Percentiles rank a stretch among this genome's conserved stretches.
Conservation (phyloP, 2,888 invertebrate species). For the Cremastinae sp. region DNA sequence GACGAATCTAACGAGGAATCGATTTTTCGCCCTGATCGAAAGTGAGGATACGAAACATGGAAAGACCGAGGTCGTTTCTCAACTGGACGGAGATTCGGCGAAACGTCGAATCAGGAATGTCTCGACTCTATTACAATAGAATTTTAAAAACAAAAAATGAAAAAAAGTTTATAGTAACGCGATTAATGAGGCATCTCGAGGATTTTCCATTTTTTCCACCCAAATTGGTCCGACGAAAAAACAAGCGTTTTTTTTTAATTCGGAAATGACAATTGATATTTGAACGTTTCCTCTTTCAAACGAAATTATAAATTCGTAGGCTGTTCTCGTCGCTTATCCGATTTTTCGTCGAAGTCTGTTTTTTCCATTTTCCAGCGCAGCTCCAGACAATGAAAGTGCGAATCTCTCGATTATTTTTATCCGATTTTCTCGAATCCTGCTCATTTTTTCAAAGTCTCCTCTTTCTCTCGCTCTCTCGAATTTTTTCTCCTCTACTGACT, state of each 20-base stretch:
- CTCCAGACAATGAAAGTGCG: slow-evolving; percentile 19
- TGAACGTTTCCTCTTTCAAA: background rate
- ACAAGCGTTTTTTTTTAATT: slow-evolving; percentile 16
- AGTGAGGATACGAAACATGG: no score
- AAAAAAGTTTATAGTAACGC: slow-evolving; percentile 27
- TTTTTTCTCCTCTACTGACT: slow-evolving; percentile 68
- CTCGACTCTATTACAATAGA: slow-evolving; percentile 52
- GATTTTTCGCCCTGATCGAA: no score
- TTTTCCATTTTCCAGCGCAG: slow-evolving; percentile 6
- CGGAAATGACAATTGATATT: background rate
- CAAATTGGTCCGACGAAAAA: background rate
- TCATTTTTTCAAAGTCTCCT: slow-evolving; percentile 46
- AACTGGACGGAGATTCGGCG: slow-evolving; percentile 63
- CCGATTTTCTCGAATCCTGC: slow-evolving; percentile 36
- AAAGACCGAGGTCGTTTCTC: slow-evolving; percentile 47
- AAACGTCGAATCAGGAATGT: slow-evolving; percentile 65
- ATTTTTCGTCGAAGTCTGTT: slow-evolving; percentile 14
- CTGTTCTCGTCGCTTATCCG: slow-evolving; percentile 45
- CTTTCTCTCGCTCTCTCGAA: slow-evolving; percentile 20
- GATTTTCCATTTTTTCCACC: slow-evolving; percentile 15
- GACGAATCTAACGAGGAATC: no score
- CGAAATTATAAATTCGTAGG: slow-evolving; percentile 41
- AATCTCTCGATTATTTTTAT: slow-evolving; percentile 47
- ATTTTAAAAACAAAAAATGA: slow-evolving; percentile 50
- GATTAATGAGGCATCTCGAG: slow-evolving; percentile 30